Evolutionary conservation across 2,888 invertebrate species (phyloP).

Genomic region (Siphlonurus alternatus): DNA sequence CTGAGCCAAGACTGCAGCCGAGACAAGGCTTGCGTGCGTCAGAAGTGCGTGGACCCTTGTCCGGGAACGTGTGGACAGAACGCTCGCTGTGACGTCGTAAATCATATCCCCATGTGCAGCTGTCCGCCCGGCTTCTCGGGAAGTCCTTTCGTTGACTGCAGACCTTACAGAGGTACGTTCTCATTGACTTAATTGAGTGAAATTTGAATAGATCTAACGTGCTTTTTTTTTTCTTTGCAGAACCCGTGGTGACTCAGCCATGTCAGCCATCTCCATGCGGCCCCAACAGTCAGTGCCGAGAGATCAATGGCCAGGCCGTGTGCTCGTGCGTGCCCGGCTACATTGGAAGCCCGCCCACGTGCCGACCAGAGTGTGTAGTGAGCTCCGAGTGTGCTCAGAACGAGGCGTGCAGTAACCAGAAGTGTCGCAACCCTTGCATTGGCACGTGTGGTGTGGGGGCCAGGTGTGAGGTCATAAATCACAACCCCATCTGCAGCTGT

Average conservation of each 20-base stretch:
- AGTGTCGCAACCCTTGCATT: constrained; percentile 40
- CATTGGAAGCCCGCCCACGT: constrained; percentile 28
- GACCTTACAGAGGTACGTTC: constrained; percentile 2
- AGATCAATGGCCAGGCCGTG: constrained; percentile 27
- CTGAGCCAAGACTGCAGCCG: constrained; percentile 21
- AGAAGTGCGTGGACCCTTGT: constrained; percentile 39
- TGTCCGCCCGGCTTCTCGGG: constrained; percentile 26
- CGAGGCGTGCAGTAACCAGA: constrained; percentile 47
- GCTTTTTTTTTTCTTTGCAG: constrained; percentile 7
- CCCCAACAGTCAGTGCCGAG: constrained; percentile 30
- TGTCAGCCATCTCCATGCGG: constrained; percentile 34
- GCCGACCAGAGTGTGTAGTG: constrained; percentile 30
- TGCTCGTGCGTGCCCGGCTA: constrained; percentile 29
- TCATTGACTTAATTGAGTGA: not conserved
- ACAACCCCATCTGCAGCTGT: constrained; percentile 47
- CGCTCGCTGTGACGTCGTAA: constrained; percentile 28
- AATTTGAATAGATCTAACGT: not conserved
- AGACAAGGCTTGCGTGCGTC: constrained; percentile 24
- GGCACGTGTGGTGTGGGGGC: constrained; percentile 41
- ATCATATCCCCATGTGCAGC: constrained; percentile 39
- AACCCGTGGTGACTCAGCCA: constrained; percentile 18
- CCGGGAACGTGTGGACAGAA: constrained; percentile 27
- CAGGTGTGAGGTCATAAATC: constrained; percentile 42
- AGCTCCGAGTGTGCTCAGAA: constrained; percentile 30
- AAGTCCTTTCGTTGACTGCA: constrained; percentile 21